phyloP scores from a whole-genome alignment of 2,888 invertebrate genomes.

The Papilio elwesi region DNA sequence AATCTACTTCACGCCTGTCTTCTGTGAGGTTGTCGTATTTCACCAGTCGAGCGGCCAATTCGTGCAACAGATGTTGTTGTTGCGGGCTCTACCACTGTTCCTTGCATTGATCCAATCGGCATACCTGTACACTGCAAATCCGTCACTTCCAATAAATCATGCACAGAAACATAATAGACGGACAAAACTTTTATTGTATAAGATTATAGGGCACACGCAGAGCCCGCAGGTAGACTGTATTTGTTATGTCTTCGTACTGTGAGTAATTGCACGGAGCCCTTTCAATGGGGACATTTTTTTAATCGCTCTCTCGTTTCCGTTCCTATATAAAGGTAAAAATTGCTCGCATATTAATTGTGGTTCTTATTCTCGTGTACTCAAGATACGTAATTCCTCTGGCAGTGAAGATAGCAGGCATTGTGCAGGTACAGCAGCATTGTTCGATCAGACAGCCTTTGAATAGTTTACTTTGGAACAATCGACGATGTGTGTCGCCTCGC shows the following conservation, averaged over 20 bases:
- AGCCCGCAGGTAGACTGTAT: conserved; percentile 47
- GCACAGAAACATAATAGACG: background rate
- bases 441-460: conserved; percentile 50
- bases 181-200: conserved; percentile 39
- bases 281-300: conserved; percentile 52
- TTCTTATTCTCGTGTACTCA: conserved; percentile 34
- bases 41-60: no score
- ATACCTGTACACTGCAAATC: conserved; percentile 3
- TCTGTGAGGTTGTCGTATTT: no score
- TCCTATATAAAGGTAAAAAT: conserved; percentile 50
- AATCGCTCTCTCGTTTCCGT: conserved; percentile 52
- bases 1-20: no score
- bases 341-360: conserved; percentile 39
- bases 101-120: background rate
- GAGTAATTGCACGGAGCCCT: conserved; percentile 54
- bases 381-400: conserved; percentile 38
- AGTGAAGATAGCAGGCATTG: background rate
- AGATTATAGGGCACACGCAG: conserved; percentile 35
- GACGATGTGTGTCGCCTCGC: conserved; percentile 41
- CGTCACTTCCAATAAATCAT: conserved; percentile 19
- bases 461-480: conserved; percentile 44
- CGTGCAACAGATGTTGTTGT: no score
- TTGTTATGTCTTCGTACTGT: conserved; percentile 45
- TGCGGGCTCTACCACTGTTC: no score
- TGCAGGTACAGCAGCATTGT: conserved; percentile 42